These are phyloP conservation scores for Oxygymnocypris stewartii DNA, from an alignment of 2,113 vertebrate species.

Conservation along the genomic window DNA sequence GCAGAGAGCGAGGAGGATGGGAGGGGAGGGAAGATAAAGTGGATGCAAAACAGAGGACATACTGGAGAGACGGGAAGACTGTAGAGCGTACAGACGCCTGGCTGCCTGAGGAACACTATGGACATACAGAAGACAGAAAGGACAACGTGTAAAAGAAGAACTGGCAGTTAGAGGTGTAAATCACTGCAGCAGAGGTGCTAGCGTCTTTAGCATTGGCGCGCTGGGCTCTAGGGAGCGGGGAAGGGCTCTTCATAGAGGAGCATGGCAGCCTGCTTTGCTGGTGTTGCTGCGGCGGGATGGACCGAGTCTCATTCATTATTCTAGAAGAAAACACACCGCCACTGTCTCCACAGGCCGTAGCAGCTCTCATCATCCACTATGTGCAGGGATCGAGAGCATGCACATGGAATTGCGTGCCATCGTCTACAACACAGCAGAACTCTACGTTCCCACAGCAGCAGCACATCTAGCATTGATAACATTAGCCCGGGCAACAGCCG, in stretches of 20 bases:
- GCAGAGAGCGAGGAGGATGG: conserved; percentile 56
- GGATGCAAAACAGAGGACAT: conserved; percentile 53
- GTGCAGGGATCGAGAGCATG: conserved; percentile 47
- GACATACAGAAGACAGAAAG: conserved; percentile 34
- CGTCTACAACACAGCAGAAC: conserved; percentile 36
- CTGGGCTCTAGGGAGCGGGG: background rate
- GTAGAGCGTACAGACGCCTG: background rate
- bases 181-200: conserved; percentile 60
- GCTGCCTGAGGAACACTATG: background rate
- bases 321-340: conserved; percentile 21
- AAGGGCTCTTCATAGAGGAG: conserved; percentile 54
- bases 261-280: conserved; percentile 39
- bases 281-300: conserved; percentile 11
- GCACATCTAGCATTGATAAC: conserved; percentile 53
- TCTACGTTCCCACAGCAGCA: conserved; percentile 49
- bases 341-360: conserved; percentile 24
- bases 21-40: conserved; percentile 63
- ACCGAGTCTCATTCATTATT: conserved; percentile 13
- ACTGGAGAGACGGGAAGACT: conserved; percentile 33
- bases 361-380: conserved; percentile 52
- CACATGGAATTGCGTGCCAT: conserved; percentile 47
- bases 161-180: conserved; percentile 54
- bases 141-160: conserved; percentile 39
- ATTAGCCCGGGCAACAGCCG: conserved; percentile 60
- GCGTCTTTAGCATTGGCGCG: background rate